phyloP scores from a whole-genome alignment of 2,113 vertebrate genomes.

The Pteropus alecto region DNA sequence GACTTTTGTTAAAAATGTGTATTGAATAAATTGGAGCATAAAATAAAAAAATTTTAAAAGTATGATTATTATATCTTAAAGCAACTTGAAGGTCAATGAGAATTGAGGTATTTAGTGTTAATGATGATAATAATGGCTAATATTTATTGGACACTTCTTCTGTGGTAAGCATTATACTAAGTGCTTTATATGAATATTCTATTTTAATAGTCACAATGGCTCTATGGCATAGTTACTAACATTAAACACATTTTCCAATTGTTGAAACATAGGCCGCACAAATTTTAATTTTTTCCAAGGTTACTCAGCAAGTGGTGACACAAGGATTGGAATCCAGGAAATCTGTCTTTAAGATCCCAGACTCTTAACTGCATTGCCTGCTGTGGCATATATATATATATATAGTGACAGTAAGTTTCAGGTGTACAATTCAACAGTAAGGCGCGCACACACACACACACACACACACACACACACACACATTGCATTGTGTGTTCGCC shows the following conservation, averaged over 20 bases:
- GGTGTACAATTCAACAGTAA: no score
- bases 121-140: background rate
- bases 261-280: background rate
- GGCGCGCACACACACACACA: no score
- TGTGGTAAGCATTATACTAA: background rate
- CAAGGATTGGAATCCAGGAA: background rate
- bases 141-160: background rate
- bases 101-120: background rate
- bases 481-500: no score
- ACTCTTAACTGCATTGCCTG: background rate
- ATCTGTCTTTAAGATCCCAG: background rate
- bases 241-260: background rate
- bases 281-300: background rate
- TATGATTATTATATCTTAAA: background rate
- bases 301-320: background rate
- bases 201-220: background rate
- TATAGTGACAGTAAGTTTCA: no score
- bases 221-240: background rate
- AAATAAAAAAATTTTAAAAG: background rate
- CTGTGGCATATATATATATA: background rate
- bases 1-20: background rate
- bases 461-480: no score
- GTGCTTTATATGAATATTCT: background rate
- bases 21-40: background rate
- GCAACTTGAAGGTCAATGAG: background rate